These are phyloP conservation scores for Agrochola macilenta DNA, from an alignment of 2,888 invertebrate genomes.

Conservation along the genomic window DNA sequence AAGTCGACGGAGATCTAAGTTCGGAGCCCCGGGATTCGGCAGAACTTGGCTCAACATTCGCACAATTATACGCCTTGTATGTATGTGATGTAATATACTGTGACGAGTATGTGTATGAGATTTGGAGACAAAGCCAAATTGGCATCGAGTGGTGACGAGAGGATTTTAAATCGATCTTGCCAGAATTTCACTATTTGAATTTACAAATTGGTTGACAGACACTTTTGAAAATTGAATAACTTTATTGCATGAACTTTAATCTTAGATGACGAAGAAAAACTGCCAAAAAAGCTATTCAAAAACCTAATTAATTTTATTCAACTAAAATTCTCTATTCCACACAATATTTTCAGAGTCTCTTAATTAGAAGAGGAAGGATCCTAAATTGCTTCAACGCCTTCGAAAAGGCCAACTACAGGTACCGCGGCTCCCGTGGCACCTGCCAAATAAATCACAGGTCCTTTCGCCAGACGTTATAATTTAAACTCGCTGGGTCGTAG, in stretches of 20 bases:
- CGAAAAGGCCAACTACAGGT: slow-evolving; percentile 50
- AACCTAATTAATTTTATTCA: slow-evolving; percentile 1
- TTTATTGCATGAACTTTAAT: not conserved
- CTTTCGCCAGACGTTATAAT: slow-evolving; percentile 62
- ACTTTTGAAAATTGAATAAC: not conserved
- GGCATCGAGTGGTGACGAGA: slow-evolving; percentile 24
- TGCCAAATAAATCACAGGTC: slow-evolving; percentile 65
- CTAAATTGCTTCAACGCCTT: slow-evolving; percentile 52
- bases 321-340: slow-evolving; percentile 26
- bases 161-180: not conserved
- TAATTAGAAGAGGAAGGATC: slow-evolving; percentile 62
- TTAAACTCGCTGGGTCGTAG: slow-evolving; percentile 58
- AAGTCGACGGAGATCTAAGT: slow-evolving; percentile 66
- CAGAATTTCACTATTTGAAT: not conserved
- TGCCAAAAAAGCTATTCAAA: not conserved
- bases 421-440: slow-evolving; percentile 32
- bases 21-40: slow-evolving; percentile 63
- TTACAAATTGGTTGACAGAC: not conserved
- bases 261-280: not conserved
- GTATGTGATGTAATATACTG: slow-evolving; percentile 41
- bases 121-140: slow-evolving; percentile 43
- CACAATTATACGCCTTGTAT: slow-evolving; percentile 61
- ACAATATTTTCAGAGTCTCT: slow-evolving; percentile 41
- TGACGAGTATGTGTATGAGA: slow-evolving; percentile 33
- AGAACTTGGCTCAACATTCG: slow-evolving; percentile 61